Percentiles rank a stretch among this genome's conserved stretches.
Evolutionary conservation across 2,888 invertebrate genomes (phyloP).

Genomic region (Troilus luridus): DNA sequence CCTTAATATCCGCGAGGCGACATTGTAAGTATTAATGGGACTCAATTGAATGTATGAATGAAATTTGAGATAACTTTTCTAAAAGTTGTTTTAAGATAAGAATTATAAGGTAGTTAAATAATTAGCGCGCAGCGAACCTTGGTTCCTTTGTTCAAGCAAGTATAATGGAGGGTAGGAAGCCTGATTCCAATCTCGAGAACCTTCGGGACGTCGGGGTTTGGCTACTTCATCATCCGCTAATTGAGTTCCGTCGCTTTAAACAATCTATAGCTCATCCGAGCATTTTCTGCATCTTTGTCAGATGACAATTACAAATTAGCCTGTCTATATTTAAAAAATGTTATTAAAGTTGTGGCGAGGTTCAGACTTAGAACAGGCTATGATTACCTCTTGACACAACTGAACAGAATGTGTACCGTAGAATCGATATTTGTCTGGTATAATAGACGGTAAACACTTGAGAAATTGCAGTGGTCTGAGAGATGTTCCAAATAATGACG

Average conservation of each 20-base stretch:
- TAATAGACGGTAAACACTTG: no score
- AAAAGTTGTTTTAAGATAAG: not conserved
- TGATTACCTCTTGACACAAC: no score
- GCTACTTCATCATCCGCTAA: not conserved
- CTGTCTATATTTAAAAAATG: no score
- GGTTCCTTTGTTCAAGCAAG: not conserved
- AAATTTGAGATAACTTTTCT: constrained; percentile 4
- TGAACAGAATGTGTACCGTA: no score
- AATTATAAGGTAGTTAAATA: constrained; percentile 10
- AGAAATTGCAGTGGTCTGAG: no score
- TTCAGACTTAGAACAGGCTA: no score
- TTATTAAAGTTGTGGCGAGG: no score
- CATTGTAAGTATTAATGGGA: no score
- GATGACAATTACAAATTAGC: not conserved
- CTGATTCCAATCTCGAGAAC: not conserved
- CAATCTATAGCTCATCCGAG: not conserved
- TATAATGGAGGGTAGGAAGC: constrained; percentile 24
- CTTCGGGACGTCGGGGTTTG: not conserved
- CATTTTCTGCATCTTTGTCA: not conserved
- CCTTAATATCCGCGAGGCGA: no score
- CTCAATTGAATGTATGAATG: not conserved
- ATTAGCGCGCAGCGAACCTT: constrained; percentile 37
- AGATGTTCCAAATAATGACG: no score
- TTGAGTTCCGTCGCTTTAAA: not conserved
- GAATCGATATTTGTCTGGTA: no score